phyloP scores from a whole-genome alignment of 1,140 invertebrate species.

The Ectropis grisescens region DNA sequence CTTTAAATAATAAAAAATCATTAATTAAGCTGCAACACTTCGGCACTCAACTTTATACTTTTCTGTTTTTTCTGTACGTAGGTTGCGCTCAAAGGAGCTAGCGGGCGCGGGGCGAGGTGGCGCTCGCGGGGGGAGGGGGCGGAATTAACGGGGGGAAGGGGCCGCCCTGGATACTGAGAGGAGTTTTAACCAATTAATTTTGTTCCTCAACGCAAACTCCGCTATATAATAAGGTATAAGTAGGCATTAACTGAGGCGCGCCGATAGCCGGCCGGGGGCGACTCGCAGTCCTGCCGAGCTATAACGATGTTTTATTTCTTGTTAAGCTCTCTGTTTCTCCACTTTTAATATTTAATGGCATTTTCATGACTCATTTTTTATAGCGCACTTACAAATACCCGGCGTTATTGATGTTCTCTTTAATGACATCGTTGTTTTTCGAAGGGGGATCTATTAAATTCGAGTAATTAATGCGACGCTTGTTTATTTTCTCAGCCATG shows the following conservation, averaged over 20 bases:
- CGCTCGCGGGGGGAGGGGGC: conserved; percentile 29
- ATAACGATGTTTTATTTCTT: conserved; percentile 69
- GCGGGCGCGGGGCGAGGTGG: conserved; percentile 38
- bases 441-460: conserved; percentile 13
- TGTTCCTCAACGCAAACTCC: conserved; percentile 71
- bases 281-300: conserved; percentile 50
- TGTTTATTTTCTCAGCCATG: too few species aligned
- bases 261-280: conserved; percentile 61
- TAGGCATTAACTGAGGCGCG: conserved; percentile 68
- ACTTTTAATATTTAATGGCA: conserved; percentile 70
- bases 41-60: conserved; percentile 56
- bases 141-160: conserved; percentile 62
- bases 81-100: conserved; percentile 65
- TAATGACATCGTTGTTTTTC: conserved; percentile 30
- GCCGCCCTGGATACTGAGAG: conserved; percentile 69
- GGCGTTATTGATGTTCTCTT: conserved; percentile 59
- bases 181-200: conserved; percentile 74
- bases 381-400: conserved; percentile 60
- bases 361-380: conserved; percentile 67
- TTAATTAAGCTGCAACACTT: conserved; percentile 63
- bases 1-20: too few species aligned
- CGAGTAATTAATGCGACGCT: conserved; percentile 15
- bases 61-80: conserved; percentile 67
- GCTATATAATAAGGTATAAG: conserved; percentile 71
- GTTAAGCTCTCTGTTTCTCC: conserved; percentile 69